Conservation (phyloP, 2,113 vertebrate species). For the Corythaixoides concolor region DNA sequence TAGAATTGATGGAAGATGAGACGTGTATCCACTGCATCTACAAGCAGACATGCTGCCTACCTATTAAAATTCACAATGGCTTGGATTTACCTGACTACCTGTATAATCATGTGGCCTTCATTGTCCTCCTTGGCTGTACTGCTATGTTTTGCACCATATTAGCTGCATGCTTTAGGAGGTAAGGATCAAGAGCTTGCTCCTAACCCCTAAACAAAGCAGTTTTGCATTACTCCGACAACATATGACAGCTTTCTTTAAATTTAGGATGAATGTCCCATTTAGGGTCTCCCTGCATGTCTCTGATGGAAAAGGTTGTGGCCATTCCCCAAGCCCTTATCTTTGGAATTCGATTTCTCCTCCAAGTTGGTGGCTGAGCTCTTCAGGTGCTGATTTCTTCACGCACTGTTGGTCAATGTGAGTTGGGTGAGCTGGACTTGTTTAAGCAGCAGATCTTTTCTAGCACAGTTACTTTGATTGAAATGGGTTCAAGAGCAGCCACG, state of each 20-base stretch:
- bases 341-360: not conserved
- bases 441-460: not conserved
- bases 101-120: not conserved
- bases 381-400: not conserved
- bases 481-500: fast-evolving
- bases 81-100: not conserved
- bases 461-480: not conserved
- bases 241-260: not conserved
- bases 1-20: not conserved
- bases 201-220: not conserved
- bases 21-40: not conserved
- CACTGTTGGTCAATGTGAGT: fast-evolving
- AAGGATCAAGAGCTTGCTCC: not conserved
- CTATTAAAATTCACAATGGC: not conserved
- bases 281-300: no score
- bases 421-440: not conserved
- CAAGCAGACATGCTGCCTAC: not conserved
- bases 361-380: not conserved
- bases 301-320: not conserved
- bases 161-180: not conserved
- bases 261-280: not conserved
- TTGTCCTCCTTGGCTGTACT: not conserved
- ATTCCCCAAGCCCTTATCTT: fast-evolving
- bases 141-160: not conserved
- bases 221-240: not conserved